phyloP scores from a whole-genome alignment of 2,113 vertebrate genomes.

The Myotis lucifugus region DNA sequence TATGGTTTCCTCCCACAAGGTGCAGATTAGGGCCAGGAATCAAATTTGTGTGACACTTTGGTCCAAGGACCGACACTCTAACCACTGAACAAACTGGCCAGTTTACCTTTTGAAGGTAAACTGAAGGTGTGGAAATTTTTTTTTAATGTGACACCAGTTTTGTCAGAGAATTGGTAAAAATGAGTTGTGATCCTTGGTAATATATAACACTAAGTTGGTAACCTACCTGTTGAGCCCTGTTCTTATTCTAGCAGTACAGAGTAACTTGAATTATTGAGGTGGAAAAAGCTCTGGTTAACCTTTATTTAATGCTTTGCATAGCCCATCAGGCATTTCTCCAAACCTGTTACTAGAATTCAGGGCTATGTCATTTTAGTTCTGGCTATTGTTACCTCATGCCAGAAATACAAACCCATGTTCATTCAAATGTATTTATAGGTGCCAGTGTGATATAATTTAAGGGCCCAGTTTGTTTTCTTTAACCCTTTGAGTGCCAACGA shows the following conservation, averaged over 20 bases:
- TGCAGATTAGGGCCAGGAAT: too few relatives aligned
- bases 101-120: slow-evolving; percentile 42
- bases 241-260: not conserved
- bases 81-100: not conserved
- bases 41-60: too few relatives aligned
- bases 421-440: not conserved
- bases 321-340: not conserved
- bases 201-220: not conserved
- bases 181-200: slow-evolving; percentile 15
- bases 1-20: too few relatives aligned
- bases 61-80: too few relatives aligned
- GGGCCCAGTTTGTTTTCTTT: not conserved
- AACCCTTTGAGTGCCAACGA: too few relatives aligned
- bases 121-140: not conserved
- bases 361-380: not conserved
- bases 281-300: not conserved
- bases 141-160: slow-evolving; percentile 13
- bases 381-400: not conserved
- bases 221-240: not conserved
- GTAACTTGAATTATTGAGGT: not conserved
- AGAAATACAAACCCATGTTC: not conserved
- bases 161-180: slow-evolving; percentile 38
- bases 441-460: not conserved
- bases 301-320: not conserved
- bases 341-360: not conserved